A percentile compares a stretch with the other conserved stretches of the same genome.
Conservation (phyloP, 1,140 invertebrate species). For the Muscidifurax raptorellus region DNA sequence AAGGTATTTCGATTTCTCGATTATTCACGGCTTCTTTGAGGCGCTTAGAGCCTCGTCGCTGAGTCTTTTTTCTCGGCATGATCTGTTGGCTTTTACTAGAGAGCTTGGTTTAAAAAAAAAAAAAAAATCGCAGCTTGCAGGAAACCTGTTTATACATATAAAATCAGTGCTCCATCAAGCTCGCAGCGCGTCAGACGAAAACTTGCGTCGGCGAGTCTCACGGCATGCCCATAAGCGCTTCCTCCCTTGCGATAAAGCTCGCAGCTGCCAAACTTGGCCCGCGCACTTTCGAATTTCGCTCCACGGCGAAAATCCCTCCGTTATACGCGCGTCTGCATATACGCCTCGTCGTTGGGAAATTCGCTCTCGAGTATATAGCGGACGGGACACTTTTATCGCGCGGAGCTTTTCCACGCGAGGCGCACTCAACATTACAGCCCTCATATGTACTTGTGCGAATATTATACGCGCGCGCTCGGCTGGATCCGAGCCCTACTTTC, state of each 20-base stretch:
- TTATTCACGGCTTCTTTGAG: constrained; percentile 8
- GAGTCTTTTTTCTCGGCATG: background rate
- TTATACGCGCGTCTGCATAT: background rate
- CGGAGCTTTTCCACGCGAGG: background rate
- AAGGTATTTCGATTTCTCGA: background rate
- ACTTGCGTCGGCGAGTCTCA: background rate
- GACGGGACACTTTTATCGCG: constrained; percentile 31
- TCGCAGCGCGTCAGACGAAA: background rate
- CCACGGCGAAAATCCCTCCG: background rate
- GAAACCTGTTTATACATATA: no score
- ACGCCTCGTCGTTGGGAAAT: background rate
- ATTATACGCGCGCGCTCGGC: no score
- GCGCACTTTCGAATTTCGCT: constrained; percentile 28
- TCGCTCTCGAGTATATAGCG: background rate
- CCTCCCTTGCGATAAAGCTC: background rate
- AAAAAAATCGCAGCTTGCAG: no score
- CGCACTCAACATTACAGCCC: background rate
- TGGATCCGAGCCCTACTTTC: background rate
- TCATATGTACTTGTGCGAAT: background rate
- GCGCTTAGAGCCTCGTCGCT: background rate
- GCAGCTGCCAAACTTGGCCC: background rate
- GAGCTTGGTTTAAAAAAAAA: no score
- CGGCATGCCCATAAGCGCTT: constrained; percentile 4
- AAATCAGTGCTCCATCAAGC: no score
- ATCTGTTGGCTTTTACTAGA: background rate